These are phyloP conservation scores for Myiozetetes cayanensis DNA, from an alignment of 2,113 vertebrate species.

Conservation along the genomic window DNA sequence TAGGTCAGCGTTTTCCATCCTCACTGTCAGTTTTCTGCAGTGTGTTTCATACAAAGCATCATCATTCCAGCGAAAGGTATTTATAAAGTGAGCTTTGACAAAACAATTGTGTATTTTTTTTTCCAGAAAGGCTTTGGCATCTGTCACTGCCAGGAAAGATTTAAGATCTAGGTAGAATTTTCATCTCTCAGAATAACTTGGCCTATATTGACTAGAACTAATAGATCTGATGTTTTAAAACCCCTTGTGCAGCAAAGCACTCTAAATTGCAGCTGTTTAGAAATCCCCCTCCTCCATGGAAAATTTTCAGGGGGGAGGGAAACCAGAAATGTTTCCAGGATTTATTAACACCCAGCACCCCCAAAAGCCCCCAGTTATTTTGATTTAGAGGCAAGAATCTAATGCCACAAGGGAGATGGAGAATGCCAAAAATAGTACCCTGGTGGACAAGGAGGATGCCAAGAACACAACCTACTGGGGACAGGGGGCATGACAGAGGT, in stretches of 20 bases:
- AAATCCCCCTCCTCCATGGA: neutral
- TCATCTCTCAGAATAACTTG: slow-evolving; percentile 37
- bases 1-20: slow-evolving; percentile 39
- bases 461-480: neutral
- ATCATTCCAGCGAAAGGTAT: slow-evolving; percentile 46
- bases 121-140: slow-evolving; percentile 43
- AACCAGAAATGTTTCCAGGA: neutral
- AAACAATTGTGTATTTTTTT: neutral
- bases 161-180: slow-evolving; percentile 55
- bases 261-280: neutral
- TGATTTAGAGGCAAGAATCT: neutral
- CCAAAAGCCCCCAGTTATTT: neutral
- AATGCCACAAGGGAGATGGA: neutral
- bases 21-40: slow-evolving; percentile 38
- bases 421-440: neutral
- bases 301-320: neutral
- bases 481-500: slow-evolving; percentile 13
- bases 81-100: slow-evolving; percentile 56
- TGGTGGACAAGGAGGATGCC: neutral
- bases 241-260: neutral
- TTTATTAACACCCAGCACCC: neutral
- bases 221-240: slow-evolving; percentile 29
- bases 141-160: slow-evolving; percentile 46
- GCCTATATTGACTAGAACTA: slow-evolving; percentile 38
- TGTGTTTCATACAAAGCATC: slow-evolving; percentile 7